Conservation (phyloP, 2,888 invertebrate genomes). For the Dicranocentrus wangi region DNA sequence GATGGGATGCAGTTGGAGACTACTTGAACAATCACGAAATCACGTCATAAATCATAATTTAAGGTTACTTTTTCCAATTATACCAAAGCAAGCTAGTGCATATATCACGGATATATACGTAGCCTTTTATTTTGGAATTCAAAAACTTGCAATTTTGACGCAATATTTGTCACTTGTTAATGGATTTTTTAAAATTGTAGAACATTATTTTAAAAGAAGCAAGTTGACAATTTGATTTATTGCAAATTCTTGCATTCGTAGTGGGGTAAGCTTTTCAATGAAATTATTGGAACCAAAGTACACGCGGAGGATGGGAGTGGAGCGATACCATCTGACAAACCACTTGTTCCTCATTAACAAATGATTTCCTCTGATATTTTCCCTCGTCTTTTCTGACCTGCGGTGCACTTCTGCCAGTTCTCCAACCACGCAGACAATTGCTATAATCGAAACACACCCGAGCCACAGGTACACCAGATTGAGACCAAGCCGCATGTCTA, state of each 20-base stretch:
- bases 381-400: neutral
- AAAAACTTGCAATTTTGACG: no score
- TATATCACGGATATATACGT: no score
- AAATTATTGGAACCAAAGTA: constrained; percentile 13
- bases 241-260: neutral
- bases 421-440: neutral
- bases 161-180: no score
- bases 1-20: no score
- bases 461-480: neutral
- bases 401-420: neutral
- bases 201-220: no score
- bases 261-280: neutral
- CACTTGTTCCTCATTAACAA: neutral
- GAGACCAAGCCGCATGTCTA: neutral
- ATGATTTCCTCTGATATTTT: neutral
- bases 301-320: neutral
- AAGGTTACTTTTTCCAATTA: no score
- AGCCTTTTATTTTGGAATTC: no score
- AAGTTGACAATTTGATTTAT: constrained; percentile 6
- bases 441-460: neutral
- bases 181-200: no score
- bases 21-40: no score
- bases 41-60: no score
- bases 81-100: no score
- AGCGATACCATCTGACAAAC: neutral